Conservation (phyloP, 2,888 invertebrate species). For the Isoperla grammatica region DNA sequence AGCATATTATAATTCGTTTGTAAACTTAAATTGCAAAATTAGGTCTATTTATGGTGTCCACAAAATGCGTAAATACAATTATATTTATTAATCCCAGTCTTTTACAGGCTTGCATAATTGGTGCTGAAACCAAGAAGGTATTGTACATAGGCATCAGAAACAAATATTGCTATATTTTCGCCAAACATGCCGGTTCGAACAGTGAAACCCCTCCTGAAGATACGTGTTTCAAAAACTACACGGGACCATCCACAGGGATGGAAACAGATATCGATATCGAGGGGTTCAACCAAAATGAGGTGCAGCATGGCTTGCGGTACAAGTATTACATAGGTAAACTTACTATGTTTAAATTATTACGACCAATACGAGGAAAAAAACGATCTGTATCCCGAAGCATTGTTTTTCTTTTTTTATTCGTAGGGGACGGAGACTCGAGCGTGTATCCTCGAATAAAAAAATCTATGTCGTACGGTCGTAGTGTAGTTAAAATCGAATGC, state of each 20-base stretch:
- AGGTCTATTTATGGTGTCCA: no score
- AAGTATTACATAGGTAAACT: constrained; percentile 5
- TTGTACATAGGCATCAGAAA: constrained; percentile 20
- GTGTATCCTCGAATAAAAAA: background rate
- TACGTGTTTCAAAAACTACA: constrained; percentile 2
- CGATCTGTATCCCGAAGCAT: no score
- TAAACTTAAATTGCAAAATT: no score
- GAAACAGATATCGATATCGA: constrained; percentile 20
- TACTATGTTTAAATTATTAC: no score
- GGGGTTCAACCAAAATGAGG: constrained; percentile 24
- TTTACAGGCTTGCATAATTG: constrained; percentile 26
- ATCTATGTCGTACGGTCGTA: background rate
- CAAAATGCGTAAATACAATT: no score
- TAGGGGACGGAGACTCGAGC: constrained; percentile 3
- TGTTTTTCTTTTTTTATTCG: background rate
- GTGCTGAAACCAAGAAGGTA: constrained; percentile 20
- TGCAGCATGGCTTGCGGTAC: constrained; percentile 13
- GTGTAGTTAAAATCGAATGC: constrained; percentile 9
- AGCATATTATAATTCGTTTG: no score
- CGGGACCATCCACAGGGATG: background rate
- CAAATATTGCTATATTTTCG: constrained; percentile 19
- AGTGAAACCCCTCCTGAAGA: background rate
- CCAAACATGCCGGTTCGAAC: background rate
- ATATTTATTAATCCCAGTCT: background rate
- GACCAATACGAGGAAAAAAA: no score